Evolutionary conservation across 2,888 invertebrate species (phyloP).

Genomic region (Stenotaenia linearis): DNA sequence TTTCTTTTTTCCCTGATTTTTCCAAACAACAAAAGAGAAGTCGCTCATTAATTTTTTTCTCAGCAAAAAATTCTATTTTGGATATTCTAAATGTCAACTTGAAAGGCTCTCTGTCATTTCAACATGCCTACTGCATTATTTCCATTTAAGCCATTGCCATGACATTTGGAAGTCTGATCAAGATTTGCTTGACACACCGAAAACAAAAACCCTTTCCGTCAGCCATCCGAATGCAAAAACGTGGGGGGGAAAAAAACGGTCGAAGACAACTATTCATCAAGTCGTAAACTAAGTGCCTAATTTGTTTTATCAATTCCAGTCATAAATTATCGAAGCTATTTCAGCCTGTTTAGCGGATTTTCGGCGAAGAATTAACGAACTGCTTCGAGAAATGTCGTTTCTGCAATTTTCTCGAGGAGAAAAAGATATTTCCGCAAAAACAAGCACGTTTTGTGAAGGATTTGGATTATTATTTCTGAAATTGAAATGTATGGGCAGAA

Average conservation of each 20-base stretch:
- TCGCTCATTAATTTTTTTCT: neutral
- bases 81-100: neutral
- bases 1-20: neutral
- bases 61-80: neutral
- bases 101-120: neutral
- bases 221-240: neutral
- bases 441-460: too few relatives aligned
- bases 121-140: neutral
- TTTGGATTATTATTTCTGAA: too few relatives aligned
- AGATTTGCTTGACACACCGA: neutral
- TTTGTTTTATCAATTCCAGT: neutral
- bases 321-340: neutral
- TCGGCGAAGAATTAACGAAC: too few relatives aligned
- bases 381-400: too few relatives aligned
- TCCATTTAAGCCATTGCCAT: neutral
- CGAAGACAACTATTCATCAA: neutral
- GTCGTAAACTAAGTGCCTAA: neutral
- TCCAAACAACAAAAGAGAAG: neutral
- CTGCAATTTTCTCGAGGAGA: too few relatives aligned
- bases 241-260: neutral
- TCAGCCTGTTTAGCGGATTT: too few relatives aligned
- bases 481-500: too few relatives aligned
- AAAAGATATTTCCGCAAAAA: too few relatives aligned
- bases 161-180: neutral
- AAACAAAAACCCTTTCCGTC: neutral